phyloP scores from a whole-genome alignment of 2,888 invertebrate species.

The Thecocarcelia acutangulata region DNA sequence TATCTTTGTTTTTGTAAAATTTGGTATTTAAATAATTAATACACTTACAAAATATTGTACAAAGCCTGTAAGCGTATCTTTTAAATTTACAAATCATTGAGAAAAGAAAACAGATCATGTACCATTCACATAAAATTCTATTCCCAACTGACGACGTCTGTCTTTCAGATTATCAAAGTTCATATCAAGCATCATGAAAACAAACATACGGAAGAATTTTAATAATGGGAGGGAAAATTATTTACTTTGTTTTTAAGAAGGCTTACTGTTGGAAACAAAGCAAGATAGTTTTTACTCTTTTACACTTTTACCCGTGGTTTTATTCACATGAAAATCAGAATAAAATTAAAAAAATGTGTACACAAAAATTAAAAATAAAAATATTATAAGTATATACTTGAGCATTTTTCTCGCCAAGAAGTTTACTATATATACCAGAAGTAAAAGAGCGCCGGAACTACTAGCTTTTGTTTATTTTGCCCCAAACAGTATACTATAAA shows the following conservation, averaged over 20 bases:
- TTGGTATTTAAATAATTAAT: conserved; percentile 62
- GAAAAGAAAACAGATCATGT: conserved; percentile 55
- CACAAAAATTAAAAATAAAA: too few relatives aligned
- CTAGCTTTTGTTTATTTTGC: too few relatives aligned
- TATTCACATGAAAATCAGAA: too few relatives aligned
- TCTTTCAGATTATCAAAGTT: neutral
- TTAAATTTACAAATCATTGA: conserved; percentile 55
- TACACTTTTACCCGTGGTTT: too few relatives aligned
- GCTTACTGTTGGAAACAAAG: neutral
- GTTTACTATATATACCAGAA: too few relatives aligned
- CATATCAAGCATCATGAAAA: neutral
- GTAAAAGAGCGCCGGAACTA: too few relatives aligned
- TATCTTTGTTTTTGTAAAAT: conserved; percentile 26
- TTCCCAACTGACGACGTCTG: conserved; percentile 14
- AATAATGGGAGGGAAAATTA: neutral
- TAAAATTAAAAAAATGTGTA: too few relatives aligned
- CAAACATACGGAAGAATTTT: conserved; percentile 26
- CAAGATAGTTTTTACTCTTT: neutral
- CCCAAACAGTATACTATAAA: too few relatives aligned
- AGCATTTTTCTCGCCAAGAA: too few relatives aligned
- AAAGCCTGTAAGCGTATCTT: conserved; percentile 14
- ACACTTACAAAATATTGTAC: conserved; percentile 31
- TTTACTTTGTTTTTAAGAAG: neutral
- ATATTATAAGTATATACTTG: too few relatives aligned
- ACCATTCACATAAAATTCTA: conserved; percentile 36